Base-by-base conservation (phyloP, 2,888 invertebrate species). In the Drosophila melanocephala region DNA sequence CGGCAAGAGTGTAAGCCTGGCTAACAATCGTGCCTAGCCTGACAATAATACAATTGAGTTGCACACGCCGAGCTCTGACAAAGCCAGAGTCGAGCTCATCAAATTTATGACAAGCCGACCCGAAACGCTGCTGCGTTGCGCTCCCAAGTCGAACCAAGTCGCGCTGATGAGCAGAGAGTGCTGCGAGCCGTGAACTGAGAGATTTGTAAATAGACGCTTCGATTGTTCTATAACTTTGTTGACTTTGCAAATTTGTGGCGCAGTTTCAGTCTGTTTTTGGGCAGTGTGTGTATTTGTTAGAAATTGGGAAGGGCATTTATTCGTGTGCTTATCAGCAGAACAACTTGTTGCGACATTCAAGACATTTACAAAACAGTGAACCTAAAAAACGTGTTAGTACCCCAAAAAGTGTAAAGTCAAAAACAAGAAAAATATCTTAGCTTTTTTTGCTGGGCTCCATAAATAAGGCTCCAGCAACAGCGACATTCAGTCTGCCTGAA, bases 161-260 rank as follows among this genome's bases (percentile, higher is more conserved):
- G 30, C 53, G 35, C 14, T 42, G 55, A 63, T 72, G 75, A 75
- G 62, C 62, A 22, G 51, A 60, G 53, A 35, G 33, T 9, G 19
- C 50, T n/a, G 57, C 14, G 53, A n/a, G 35, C 16, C 35, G 35
- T 19, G 55, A 57, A n/a, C n/a, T 9, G 60, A 52, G 63, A 53
- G 66, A 56, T 60, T 26, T 63, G 53, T 37, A 57, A 65, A 79
- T 61, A 79, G 66, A 78, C 56, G 71, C 51, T 30, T 63, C 66
- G 65, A 44, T 66, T 72, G 69, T 75, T 56, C 64, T 77, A 83
- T 75, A 84, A 75, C 60, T 72, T 74, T 69, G 83, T 71, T 74
- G 72, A 63, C 57, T 88, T 83, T 71, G 86, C 86, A 56, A 89
- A 79, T 63, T 77, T 75, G 71, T 72, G 83, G 74, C 89, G 87